A percentile compares a stretch with the other conserved stretches of the same genome.
Evolutionary conservation across 2,113 vertebrate genomes (phyloP).

Genomic region (Octodon degus): DNA sequence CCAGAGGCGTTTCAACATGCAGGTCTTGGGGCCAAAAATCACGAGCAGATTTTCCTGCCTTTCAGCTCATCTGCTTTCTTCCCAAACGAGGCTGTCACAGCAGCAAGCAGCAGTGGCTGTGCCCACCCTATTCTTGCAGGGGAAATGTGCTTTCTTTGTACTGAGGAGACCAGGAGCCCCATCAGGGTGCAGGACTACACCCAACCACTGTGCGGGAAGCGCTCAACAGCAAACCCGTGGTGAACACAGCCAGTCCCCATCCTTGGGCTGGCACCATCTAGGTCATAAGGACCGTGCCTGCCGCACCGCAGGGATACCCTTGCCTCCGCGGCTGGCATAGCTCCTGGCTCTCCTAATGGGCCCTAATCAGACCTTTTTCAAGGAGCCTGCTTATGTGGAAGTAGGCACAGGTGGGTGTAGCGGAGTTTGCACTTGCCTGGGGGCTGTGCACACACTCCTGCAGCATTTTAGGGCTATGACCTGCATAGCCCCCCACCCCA

Average conservation of each 20-base stretch:
- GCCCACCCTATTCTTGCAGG: neutral
- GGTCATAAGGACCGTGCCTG: neutral
- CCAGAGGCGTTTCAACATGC: neutral
- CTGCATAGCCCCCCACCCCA: too few relatives aligned
- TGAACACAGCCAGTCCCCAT: neutral
- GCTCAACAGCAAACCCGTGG: neutral
- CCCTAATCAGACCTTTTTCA: neutral
- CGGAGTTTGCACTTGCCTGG: neutral
- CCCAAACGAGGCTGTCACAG: neutral
- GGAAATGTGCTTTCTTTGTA: neutral
- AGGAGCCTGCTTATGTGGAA: neutral
- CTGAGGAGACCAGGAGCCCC: neutral
- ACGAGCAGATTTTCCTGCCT: neutral
- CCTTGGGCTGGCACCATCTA: neutral
- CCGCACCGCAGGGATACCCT: neutral
- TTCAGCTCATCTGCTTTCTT: constrained; percentile 22
- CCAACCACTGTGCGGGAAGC: neutral
- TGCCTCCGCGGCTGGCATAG: neutral
- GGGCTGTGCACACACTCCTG: neutral
- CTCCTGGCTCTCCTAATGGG: neutral
- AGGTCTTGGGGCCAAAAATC: neutral
- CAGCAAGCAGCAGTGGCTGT: neutral
- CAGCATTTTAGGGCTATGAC: neutral
- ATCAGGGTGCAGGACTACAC: neutral
- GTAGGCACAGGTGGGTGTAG: neutral